A percentile compares a stretch with the other conserved stretches of the same genome.
Evolutionary conservation across 2,888 invertebrate species (phyloP).

Genomic region (Acholoe squamosa): DNA sequence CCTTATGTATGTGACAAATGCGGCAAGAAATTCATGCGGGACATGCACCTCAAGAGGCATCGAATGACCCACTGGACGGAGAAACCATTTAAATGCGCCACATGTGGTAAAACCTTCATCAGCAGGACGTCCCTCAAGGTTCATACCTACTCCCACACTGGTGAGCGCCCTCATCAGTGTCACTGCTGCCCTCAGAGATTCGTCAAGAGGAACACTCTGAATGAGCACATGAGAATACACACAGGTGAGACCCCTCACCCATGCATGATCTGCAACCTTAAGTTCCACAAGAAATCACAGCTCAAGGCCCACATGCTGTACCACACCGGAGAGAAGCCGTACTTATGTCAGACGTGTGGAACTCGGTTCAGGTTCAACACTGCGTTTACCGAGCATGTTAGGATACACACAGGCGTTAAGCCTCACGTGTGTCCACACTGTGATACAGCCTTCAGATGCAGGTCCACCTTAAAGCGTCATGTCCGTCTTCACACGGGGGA

Average conservation of each 20-base stretch:
- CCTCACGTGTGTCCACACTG: constrained; percentile 46
- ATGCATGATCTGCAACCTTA: neutral
- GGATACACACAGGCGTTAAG: constrained; percentile 52
- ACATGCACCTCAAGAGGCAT: neutral
- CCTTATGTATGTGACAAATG: neutral
- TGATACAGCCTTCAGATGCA: constrained; percentile 30
- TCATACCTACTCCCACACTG: neutral
- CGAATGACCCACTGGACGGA: neutral
- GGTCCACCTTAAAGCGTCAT: constrained; percentile 12
- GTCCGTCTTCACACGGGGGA: constrained; percentile 54
- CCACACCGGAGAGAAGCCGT: constrained; percentile 61
- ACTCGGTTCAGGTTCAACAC: neutral
- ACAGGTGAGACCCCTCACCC: constrained; percentile 45
- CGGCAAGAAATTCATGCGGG: neutral
- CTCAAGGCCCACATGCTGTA: constrained; percentile 33
- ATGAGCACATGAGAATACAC: constrained; percentile 46
- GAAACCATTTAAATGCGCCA: constrained; percentile 21
- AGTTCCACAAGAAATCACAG: constrained; percentile 27
- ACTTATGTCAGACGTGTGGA: constrained; percentile 48
- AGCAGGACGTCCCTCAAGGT: neutral
- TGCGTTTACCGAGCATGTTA: constrained; percentile 33
- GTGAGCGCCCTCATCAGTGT: neutral
- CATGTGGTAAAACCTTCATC: neutral
- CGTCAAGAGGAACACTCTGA: neutral
- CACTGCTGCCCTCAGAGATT: constrained; percentile 3